phyloP scores from a whole-genome alignment of 2,888 invertebrate species.

The Drosophila cognata region DNA sequence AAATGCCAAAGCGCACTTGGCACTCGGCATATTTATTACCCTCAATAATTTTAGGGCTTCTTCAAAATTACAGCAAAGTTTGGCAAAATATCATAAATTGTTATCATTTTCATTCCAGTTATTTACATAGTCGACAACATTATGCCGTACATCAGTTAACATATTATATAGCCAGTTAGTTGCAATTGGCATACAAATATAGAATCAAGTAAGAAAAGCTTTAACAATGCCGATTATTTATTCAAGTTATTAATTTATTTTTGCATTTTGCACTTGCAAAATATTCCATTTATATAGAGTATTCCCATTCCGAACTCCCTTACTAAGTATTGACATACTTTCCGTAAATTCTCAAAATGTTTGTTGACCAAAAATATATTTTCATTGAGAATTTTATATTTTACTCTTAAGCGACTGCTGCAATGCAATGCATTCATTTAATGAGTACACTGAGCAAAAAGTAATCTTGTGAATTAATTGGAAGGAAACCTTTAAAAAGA shows the following conservation, averaged over 20 bases:
- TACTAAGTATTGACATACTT: not conserved
- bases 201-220: not conserved
- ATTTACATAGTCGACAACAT: not conserved
- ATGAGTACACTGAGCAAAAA: conserved; percentile 26
- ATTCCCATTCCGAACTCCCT: not conserved
- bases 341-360: not conserved
- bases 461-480: conserved; percentile 38
- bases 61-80: conserved; percentile 4
- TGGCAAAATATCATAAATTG: conserved; percentile 1
- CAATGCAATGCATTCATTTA: conserved; percentile 20
- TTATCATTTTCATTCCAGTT: not conserved
- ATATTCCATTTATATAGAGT: not conserved
- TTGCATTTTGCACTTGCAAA: not conserved
- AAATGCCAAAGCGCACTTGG: conserved; percentile 59
- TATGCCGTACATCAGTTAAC: not conserved
- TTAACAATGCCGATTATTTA: not conserved
- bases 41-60: conserved; percentile 28
- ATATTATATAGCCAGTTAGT: not conserved
- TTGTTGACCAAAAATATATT: conserved; percentile 20
- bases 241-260: not conserved
- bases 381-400: conserved; percentile 9
- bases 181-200: not conserved
- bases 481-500: conserved; percentile 24
- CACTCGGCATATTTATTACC: conserved; percentile 47
- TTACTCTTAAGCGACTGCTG: not conserved